Conservation (phyloP, 2,113 vertebrate genomes). For the Plecturocebus donacophilus region DNA sequence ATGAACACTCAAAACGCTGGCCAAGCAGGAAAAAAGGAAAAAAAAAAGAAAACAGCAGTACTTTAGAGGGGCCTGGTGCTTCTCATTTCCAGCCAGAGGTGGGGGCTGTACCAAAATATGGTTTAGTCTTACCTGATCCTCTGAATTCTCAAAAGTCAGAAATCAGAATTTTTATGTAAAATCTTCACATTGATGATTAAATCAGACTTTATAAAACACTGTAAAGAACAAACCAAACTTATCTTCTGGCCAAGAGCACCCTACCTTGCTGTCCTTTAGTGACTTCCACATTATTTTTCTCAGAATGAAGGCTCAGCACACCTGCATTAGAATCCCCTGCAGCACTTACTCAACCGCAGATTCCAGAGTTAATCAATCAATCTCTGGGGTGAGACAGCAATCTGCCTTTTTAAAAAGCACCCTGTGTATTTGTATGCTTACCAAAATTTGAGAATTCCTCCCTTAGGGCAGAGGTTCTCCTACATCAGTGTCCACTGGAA, state of each 20-base stretch:
- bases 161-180: not conserved
- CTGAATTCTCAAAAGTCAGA: conserved; percentile 33
- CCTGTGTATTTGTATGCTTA: not conserved
- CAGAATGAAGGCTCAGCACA: not conserved
- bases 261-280: not conserved
- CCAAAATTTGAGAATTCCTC: not conserved
- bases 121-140: not conserved
- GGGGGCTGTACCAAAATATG: not conserved
- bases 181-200: not conserved
- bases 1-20: not conserved
- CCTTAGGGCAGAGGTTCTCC: not conserved
- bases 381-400: not conserved
- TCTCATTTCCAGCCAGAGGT: not conserved
- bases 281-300: not conserved
- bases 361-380: not conserved
- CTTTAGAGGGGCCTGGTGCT: not conserved
- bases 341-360: not conserved
- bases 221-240: not conserved
- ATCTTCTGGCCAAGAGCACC: not conserved
- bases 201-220: conserved; percentile 22
- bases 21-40: not conserved
- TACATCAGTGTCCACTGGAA: not conserved
- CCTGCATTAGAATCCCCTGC: not conserved
- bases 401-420: not conserved
- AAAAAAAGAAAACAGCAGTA: not conserved